phyloP scores from a whole-genome alignment of 2,113 vertebrate genomes.

The Cardinalis cardinalis region DNA sequence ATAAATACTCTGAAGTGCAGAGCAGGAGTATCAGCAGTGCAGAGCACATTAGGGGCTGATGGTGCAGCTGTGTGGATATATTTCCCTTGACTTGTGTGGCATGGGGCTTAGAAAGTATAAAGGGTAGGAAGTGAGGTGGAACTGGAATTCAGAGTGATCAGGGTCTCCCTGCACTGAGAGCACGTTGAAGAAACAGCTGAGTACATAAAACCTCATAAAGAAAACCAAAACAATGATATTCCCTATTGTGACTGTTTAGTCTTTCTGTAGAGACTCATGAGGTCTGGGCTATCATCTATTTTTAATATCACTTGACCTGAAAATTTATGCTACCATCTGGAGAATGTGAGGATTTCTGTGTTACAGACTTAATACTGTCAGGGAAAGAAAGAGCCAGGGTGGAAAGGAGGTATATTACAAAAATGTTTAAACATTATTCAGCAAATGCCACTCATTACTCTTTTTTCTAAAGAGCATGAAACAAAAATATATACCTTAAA shows the following conservation, averaged over 20 bases:
- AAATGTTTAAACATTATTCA: constrained; percentile 51
- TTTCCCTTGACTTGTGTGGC: constrained; percentile 81
- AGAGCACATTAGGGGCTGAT: constrained; percentile 24
- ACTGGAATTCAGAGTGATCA: constrained; percentile 76
- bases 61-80: constrained; percentile 73
- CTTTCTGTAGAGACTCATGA: constrained; percentile 83
- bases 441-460: constrained; percentile 11
- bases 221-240: constrained; percentile 93
- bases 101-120: constrained; percentile 73
- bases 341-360: constrained; percentile 61
- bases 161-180: constrained; percentile 71
- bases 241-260: constrained; percentile 94
- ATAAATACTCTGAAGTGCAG: constrained; percentile 58
- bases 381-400: not conserved
- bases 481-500: not conserved
- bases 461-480: not conserved
- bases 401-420: not conserved
- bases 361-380: constrained; percentile 32
- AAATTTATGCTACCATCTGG: constrained; percentile 82
- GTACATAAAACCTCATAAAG: constrained; percentile 88
- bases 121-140: constrained; percentile 82
- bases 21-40: not conserved
- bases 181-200: constrained; percentile 83
- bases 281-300: constrained; percentile 83
- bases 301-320: constrained; percentile 88